These are phyloP conservation scores for Congeria kusceri DNA, from an alignment of 2,888 invertebrate species.

Conservation along the genomic window DNA sequence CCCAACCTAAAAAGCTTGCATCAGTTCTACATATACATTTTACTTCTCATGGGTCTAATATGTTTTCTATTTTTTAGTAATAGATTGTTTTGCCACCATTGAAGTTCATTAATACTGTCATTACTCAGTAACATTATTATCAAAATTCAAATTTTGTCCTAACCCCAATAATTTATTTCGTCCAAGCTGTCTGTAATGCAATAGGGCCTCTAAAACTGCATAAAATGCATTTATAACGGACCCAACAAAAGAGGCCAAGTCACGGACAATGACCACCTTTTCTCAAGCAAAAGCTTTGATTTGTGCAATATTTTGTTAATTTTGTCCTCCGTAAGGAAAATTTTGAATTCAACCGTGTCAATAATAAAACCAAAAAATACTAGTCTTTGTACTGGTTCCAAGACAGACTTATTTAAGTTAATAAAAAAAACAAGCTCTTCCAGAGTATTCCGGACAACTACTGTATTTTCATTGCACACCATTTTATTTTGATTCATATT, in stretches of 20 bases:
- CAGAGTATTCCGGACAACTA: too few relatives aligned
- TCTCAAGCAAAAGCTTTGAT: neutral
- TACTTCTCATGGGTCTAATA: too few relatives aligned
- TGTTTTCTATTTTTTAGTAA: too few relatives aligned
- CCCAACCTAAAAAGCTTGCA: neutral
- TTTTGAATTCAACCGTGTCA: too few relatives aligned
- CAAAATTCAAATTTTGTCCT: constrained; percentile 12
- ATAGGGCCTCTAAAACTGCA: constrained; percentile 38
- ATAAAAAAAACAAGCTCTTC: too few relatives aligned
- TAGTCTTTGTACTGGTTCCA: too few relatives aligned
- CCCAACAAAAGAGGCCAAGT: constrained; percentile 39
- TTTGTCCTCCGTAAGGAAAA: too few relatives aligned
- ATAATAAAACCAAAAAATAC: too few relatives aligned
- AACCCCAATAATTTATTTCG: constrained; percentile 34
- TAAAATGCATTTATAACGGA: constrained; percentile 22
- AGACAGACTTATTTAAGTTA: too few relatives aligned
- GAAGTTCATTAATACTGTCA: neutral
- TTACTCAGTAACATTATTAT: constrained; percentile 4
- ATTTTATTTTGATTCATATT: too few relatives aligned
- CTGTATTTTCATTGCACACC: too few relatives aligned
- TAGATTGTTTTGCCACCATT: neutral
- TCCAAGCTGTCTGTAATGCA: constrained; percentile 43
- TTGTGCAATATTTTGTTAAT: too few relatives aligned
- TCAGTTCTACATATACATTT: neutral
- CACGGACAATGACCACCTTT: constrained; percentile 15